phyloP scores from a whole-genome alignment of 2,113 vertebrate species.

The Campylomormyrus tamandua region DNA sequence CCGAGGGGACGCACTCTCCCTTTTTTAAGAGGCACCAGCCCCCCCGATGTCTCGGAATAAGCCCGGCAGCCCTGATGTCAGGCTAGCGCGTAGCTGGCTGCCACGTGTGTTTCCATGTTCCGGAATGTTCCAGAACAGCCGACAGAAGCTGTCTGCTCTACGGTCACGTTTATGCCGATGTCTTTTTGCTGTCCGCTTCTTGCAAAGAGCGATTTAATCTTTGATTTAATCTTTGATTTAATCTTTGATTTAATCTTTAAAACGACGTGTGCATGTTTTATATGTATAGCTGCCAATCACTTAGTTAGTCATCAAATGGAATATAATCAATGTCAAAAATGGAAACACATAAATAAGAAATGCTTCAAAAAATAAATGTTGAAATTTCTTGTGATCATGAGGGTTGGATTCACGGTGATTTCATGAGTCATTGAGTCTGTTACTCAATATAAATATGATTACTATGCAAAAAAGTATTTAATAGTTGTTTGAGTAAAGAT shows the following conservation, averaged over 20 bases:
- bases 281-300: neutral
- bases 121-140: neutral
- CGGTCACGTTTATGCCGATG: neutral
- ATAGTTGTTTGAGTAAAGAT: neutral
- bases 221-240: neutral
- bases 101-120: neutral
- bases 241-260: neutral
- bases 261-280: neutral
- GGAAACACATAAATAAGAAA: neutral
- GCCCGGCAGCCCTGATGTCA: neutral
- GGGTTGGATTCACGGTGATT: neutral
- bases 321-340: neutral
- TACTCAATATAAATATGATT: neutral
- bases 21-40: neutral
- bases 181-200: neutral
- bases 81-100: neutral
- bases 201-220: neutral
- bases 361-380: neutral
- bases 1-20: neutral
- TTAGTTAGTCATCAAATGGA: neutral
- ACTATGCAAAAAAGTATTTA: neutral
- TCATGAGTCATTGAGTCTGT: neutral
- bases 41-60: neutral
- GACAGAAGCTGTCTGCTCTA: neutral
- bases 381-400: neutral